A percentile compares a stretch with the other conserved stretches of the same genome.
Evolutionary conservation across 2,797 vertebrate species (phyloP).

Genomic region (Falco peregrinus): DNA sequence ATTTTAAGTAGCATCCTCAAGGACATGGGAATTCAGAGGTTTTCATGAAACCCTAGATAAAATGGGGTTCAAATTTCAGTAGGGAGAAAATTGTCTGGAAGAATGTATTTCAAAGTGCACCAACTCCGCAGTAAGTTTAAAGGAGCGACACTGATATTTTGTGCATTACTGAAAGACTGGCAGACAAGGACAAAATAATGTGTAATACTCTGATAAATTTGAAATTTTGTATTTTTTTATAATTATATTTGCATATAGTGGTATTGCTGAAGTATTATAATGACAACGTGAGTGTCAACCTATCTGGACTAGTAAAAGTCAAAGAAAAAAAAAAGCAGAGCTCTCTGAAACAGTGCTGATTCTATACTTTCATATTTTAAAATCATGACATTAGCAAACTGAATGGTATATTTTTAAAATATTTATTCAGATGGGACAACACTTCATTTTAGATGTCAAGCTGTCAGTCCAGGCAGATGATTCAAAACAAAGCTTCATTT

Average conservation of each 20-base stretch:
- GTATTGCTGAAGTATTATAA: not conserved
- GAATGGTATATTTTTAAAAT: not conserved
- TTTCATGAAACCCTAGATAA: constrained; percentile 19
- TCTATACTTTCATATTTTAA: constrained; percentile 6
- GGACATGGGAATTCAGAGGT: not conserved
- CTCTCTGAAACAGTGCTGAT: constrained; percentile 7
- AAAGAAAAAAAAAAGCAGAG: not conserved
- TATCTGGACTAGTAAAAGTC: not conserved
- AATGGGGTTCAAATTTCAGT: constrained; percentile 2
- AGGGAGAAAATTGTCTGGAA: constrained; percentile 19
- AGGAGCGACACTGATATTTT: not conserved
- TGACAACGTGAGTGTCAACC: not conserved
- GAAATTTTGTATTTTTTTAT: not conserved
- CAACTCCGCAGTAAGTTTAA: not conserved
- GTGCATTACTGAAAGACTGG: not conserved
- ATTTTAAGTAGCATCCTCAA: not conserved
- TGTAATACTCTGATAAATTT: not conserved
- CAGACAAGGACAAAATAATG: constrained; percentile 2
- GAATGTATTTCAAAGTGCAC: not conserved
- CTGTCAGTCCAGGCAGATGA: constrained; percentile 23
- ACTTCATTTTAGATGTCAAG: constrained; percentile 32
- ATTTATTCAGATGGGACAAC: constrained; percentile 35
- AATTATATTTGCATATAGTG: not conserved
- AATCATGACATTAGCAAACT: constrained; percentile 32
- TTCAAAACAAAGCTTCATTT: not conserved